Percentiles rank a stretch among this genome's conserved stretches.
These are phyloP conservation scores for Gallinago solitaria DNA, from an alignment of 2,797 vertebrate species.

Conservation along the genomic window DNA sequence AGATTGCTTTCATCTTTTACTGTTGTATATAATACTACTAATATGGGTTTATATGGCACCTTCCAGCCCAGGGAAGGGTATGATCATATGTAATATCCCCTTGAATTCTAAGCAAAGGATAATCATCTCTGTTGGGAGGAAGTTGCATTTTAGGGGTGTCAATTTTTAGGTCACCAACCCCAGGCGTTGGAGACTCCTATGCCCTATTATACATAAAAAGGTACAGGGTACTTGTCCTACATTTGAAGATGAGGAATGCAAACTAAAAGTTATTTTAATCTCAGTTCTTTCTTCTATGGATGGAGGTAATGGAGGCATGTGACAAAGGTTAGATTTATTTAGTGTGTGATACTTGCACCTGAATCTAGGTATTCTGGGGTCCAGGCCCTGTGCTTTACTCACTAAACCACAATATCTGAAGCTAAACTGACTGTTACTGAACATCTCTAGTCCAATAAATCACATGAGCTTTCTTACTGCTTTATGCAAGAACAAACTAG, in stretches of 20 bases:
- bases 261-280: neutral
- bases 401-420: neutral
- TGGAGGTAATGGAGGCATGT: neutral
- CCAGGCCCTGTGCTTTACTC: neutral
- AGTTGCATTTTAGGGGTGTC: neutral
- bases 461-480: neutral
- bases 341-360: neutral
- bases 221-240: neutral
- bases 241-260: neutral
- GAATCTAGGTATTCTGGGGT: neutral
- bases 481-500: neutral
- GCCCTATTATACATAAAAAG: neutral
- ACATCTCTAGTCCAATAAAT: neutral
- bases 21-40: neutral
- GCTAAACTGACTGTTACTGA: neutral
- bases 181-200: neutral
- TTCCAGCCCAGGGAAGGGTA: neutral
- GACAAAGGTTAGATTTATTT: neutral
- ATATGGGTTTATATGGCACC: neutral
- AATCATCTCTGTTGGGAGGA: neutral
- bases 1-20: neutral
- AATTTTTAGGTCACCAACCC: neutral
- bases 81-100: neutral
- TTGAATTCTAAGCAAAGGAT: neutral
- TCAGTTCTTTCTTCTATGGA: neutral